phyloP scores from a whole-genome alignment of 2,888 invertebrate genomes.

The Ecliptopera silaceata region DNA sequence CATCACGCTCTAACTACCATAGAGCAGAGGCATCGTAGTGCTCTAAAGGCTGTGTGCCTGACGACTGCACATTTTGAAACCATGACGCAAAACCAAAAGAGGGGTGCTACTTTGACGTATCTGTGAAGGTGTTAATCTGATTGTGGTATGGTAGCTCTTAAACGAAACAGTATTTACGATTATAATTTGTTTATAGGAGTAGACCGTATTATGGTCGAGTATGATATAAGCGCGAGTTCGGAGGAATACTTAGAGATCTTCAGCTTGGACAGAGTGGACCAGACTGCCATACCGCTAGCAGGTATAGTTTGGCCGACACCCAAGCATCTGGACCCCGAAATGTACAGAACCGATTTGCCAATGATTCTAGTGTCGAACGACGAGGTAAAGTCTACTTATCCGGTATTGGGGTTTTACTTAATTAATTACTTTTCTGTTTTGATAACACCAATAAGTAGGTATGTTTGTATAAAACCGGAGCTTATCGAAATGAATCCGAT shows the following conservation, averaged over 20 bases:
- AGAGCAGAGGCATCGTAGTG: not conserved
- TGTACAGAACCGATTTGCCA: constrained; percentile 54
- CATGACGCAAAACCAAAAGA: no score
- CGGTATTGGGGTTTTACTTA: not conserved
- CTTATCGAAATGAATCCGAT: not conserved
- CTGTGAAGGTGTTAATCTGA: no score
- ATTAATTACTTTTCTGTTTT: not conserved
- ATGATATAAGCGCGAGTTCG: constrained; percentile 76
- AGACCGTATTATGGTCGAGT: constrained; percentile 84
- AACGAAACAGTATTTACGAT: no score
- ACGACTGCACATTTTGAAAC: no score
- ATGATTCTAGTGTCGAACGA: constrained; percentile 84
- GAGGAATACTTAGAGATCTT: constrained; percentile 63
- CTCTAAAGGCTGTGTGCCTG: no score
- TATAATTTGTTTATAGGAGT: constrained; percentile 52
- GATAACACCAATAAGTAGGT: not conserved
- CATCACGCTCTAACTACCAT: no score
- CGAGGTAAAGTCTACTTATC: constrained; percentile 68
- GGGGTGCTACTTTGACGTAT: no score
- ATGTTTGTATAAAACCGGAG: no score
- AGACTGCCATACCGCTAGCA: constrained; percentile 83
- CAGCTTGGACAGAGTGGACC: constrained; percentile 84
- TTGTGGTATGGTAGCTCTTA: no score
- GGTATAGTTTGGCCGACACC: constrained; percentile 67
- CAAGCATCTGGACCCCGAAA: constrained; percentile 45